Evolutionary conservation across 2,888 invertebrate species (phyloP), one percentile per base, ranked within the genome.

Genomic region (Pyrrhosoma nymphula): DNA sequence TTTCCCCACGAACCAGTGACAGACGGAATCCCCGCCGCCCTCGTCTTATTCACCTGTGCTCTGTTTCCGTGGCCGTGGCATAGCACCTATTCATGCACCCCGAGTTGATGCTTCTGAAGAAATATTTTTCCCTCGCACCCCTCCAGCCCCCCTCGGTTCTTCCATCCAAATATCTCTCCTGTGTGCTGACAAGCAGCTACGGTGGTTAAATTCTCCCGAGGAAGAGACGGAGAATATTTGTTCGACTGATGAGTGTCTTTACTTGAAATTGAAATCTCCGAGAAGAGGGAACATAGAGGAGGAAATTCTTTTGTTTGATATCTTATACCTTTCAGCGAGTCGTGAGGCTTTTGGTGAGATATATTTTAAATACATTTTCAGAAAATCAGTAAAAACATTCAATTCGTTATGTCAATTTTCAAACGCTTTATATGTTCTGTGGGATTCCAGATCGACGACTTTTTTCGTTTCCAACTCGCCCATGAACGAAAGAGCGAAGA

Each of bases 31-130:
- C 91, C 91, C 91, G 12, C 63, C 39, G 12, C 63, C 39, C 3
- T 90, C 14, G 4, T 82, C 12, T 35, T 39, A 39, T 39, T 60
- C 23, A 39, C 91, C 91, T 35, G 69, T 69, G 69, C 12, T 26
- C 23, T 69, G 69, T 47, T 47, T 4, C 35, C n/a, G 35, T 63
- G 91, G 39, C 30, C 35, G 69, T 69, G 69, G 69, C 26, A 26
- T 35, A 1, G 91, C 63, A 63, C 26, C 26, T 23, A 63, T 90
- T 91, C 35, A 47, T 91, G 16, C 91, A 26, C 63, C 35, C 35
- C 39, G 63, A 63, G 39, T 60, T 91, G 91, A 63, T 60, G 91
- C 35, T 91, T 63, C 63, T 39, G 91, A 63, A 63, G 63, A 56
- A 56, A 60, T 91, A 63, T 26, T 56, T 12, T 4, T 35, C 35